These are phyloP conservation scores for Nephrotoma flavescens DNA, from an alignment of 2,888 invertebrate species.

Conservation along the genomic window DNA sequence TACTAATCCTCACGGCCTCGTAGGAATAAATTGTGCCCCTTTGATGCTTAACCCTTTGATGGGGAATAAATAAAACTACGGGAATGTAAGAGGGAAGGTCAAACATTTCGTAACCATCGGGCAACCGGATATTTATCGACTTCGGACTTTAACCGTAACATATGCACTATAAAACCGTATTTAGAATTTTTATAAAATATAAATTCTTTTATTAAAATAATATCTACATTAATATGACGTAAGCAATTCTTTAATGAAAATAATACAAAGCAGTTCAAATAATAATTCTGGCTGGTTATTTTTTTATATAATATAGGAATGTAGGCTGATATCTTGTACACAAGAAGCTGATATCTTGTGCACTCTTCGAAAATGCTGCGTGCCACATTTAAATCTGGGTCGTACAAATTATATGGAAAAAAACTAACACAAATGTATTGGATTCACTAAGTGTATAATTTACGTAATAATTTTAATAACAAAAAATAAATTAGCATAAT, in stretches of 20 bases:
- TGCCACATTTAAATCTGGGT: not conserved
- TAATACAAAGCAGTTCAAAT: not conserved
- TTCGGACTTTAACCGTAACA: too few relatives aligned
- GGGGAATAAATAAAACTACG: too few relatives aligned
- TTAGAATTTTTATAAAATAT: not conserved
- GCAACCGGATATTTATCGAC: too few relatives aligned
- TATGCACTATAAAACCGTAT: not conserved
- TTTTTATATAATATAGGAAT: not conserved
- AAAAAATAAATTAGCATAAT: not conserved
- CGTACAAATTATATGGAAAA: not conserved
- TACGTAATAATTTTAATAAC: not conserved
- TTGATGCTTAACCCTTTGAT: too few relatives aligned
- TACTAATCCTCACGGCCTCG: too few relatives aligned
- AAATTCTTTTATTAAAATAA: not conserved
- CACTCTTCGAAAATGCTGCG: not conserved
- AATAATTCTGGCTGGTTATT: not conserved
- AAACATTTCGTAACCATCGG: too few relatives aligned
- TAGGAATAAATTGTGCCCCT: too few relatives aligned
- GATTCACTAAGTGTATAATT: not conserved
- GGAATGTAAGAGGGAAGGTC: too few relatives aligned
- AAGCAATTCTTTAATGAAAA: not conserved
- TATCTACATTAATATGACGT: not conserved
- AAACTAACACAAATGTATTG: not conserved
- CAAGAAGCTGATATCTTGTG: not conserved
- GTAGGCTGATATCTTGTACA: not conserved